Conservation (phyloP, 35 echinoderm and acorn worm species). For the Anneissia japonica region DNA sequence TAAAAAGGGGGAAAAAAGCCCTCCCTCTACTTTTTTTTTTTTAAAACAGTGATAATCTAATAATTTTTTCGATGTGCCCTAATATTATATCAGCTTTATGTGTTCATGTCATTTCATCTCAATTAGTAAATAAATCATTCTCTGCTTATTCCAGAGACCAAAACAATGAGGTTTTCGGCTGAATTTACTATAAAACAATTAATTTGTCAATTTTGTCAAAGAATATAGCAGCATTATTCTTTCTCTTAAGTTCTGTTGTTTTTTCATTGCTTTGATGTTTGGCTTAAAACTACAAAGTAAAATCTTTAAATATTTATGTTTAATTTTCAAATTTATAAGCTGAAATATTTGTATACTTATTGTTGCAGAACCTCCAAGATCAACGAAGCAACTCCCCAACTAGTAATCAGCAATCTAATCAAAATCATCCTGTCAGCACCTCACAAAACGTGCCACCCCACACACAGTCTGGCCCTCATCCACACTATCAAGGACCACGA, state of each 20-base stretch:
- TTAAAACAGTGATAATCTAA: too few relatives aligned
- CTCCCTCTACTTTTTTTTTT: too few relatives aligned
- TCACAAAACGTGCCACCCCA: background rate
- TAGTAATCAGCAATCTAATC: background rate
- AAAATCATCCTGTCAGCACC: background rate
- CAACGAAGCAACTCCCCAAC: constrained; percentile 64
- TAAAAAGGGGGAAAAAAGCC: too few relatives aligned
- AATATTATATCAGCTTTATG: too few relatives aligned
- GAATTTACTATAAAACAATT: background rate
- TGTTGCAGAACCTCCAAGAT: constrained; percentile 39
- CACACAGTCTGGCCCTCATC: background rate
- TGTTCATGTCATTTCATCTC: too few relatives aligned
- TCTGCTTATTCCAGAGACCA: too few relatives aligned
- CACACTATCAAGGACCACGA: background rate
- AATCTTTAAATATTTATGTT: background rate
- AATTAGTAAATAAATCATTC: too few relatives aligned
- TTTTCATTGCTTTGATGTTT: background rate
- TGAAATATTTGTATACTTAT: background rate
- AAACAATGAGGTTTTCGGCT: too few relatives aligned
- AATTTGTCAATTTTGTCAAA: background rate
- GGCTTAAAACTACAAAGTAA: background rate
- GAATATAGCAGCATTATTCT: background rate
- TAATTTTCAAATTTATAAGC: background rate
- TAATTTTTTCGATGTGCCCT: too few relatives aligned
- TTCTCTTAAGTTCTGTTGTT: background rate